phyloP scores from a whole-genome alignment of 2,888 invertebrate genomes.

The Lepidochrysops patricia region DNA sequence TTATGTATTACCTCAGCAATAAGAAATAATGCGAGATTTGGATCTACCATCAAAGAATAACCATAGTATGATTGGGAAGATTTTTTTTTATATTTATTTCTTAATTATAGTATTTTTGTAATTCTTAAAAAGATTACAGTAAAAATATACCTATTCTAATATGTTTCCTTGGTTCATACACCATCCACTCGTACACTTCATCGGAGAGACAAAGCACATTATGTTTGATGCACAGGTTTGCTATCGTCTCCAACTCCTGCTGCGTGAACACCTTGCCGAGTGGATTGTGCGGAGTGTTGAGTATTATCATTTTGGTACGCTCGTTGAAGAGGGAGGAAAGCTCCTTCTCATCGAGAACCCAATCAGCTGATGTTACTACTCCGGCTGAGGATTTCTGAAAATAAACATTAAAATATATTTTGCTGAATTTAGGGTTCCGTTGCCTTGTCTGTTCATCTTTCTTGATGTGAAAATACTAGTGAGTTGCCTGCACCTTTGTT shows the following conservation, averaged over 20 bases:
- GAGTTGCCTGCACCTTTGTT: too few species aligned
- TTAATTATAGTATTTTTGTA: too few species aligned
- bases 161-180: slow-evolving; percentile 87
- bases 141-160: slow-evolving; percentile 86
- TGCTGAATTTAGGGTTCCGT: too few species aligned
- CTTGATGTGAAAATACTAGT: too few species aligned
- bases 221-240: slow-evolving; percentile 92
- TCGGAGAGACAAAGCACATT: slow-evolving; percentile 94
- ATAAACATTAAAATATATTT: too few species aligned
- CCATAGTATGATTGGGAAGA: too few species aligned
- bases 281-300: slow-evolving; percentile 99
- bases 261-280: slow-evolving; percentile 88
- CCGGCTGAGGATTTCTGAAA: slow-evolving; percentile 57
- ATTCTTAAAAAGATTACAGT: not conserved
- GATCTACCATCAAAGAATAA: too few species aligned
- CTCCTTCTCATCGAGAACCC: slow-evolving; percentile 89
- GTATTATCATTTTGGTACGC: slow-evolving; percentile 93
- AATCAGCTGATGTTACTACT: slow-evolving; percentile 83
- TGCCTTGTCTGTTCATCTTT: too few species aligned
- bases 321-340: slow-evolving; percentile 85
- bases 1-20: too few species aligned
- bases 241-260: slow-evolving; percentile 84
- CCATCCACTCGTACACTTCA: slow-evolving; percentile 99
- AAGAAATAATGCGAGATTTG: too few species aligned
- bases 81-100: too few species aligned